These are phyloP conservation scores for Muscicapa comitata DNA, from an alignment of 2,797 vertebrate genomes.

Conservation along the genomic window DNA sequence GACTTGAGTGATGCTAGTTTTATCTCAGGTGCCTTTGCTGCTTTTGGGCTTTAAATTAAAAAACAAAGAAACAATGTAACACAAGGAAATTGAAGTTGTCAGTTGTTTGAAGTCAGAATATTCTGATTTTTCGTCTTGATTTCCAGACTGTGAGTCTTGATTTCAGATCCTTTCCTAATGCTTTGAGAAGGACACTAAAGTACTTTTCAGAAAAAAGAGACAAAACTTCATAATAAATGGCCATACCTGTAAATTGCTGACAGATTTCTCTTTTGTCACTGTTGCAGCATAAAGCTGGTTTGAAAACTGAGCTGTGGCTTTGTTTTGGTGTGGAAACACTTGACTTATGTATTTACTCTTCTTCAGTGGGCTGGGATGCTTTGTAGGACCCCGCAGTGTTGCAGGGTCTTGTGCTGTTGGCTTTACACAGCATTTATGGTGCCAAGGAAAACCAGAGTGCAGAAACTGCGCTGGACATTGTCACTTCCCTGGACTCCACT, in stretches of 20 bases:
- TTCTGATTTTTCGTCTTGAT: background rate
- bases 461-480: fast-evolving
- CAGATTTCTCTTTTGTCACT: background rate
- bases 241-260: background rate
- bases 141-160: background rate
- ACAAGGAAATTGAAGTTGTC: background rate
- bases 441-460: fast-evolving
- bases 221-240: background rate
- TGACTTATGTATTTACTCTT: background rate
- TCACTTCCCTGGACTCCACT: background rate
- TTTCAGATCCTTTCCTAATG: background rate
- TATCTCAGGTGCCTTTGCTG: too few relatives aligned
- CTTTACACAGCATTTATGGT: background rate
- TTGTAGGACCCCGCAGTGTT: fast-evolving
- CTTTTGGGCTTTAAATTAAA: too few relatives aligned
- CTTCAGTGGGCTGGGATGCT: background rate
- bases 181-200: background rate
- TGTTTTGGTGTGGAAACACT: background rate
- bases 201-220: background rate
- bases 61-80: background rate
- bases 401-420: background rate
- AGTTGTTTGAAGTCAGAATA: background rate
- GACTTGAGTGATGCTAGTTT: too few relatives aligned
- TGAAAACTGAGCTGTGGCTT: background rate
- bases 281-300: background rate